Evolutionary conservation across 2,888 invertebrate genomes (phyloP), one percentile per base, ranked within the genome.

Genomic region (Oligia strigilis): DNA sequence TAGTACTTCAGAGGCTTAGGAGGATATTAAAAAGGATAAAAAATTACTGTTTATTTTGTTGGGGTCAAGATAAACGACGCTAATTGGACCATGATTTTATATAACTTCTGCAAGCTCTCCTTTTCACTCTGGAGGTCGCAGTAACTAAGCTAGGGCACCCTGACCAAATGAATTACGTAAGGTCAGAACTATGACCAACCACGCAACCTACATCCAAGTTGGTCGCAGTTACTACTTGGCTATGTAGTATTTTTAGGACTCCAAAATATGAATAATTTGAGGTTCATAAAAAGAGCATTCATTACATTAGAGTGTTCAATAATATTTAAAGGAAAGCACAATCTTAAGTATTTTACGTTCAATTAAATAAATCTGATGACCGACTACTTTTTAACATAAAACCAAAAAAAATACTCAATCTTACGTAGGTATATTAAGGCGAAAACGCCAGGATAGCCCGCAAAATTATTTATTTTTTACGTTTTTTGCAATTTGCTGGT

Each of bases 1-100:
- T 83, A 86, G 74, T 86, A 88, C 80, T 87, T 83, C 81, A 58
- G 58, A 58, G 83, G 76, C 67, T 82, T 76, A 60, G 1, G 77
- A 66, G 72, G 75, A 78, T 84, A 86, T 75, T 46, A 83, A 72
- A 75, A 80, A 14, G n/a, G 23, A 36, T 55, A 29, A 19, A 36
- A 23, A 40, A 29, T 14, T 65, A 13, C 70, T 52, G 0, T 13
- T 0, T 17, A 46, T 60, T 70, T 71, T 40, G 17, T 29, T 71
- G 11, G 1, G 40, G n/a, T 74, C 58, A 74, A 82, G n/a, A 60
- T 29, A 46, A 46, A 2, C 19, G 36, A 58, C 23, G 40, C 52
- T 52, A 55, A 78, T 78, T 66, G 14, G 5, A 58, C 19, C 1
- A 23, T 4, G 8, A 2, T 49, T 3, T 8, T 14, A 23, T 46